A percentile compares a stretch with the other conserved stretches of the same genome.
Evolutionary conservation across 2,888 invertebrate species (phyloP).

Genomic region (Melitaea athalia): DNA sequence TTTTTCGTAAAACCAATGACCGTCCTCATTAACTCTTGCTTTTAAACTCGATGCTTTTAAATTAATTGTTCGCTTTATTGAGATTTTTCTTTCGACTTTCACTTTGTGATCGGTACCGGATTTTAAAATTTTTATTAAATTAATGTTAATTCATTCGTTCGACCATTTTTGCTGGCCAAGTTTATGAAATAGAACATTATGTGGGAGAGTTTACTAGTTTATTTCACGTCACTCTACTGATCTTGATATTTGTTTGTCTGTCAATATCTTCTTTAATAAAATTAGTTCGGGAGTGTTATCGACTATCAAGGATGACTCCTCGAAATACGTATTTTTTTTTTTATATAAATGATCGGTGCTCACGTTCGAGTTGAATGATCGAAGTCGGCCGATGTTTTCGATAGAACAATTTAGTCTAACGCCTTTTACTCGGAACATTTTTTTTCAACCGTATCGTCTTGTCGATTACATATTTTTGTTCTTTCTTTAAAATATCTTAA

Average conservation of each 20-base stretch:
- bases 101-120: constrained; percentile 40
- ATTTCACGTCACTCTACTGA: background rate
- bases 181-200: background rate
- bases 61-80: constrained; percentile 46
- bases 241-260: background rate
- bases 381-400: constrained; percentile 52
- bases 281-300: constrained; percentile 56
- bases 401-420: constrained; percentile 40
- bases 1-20: constrained; percentile 60
- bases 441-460: constrained; percentile 36
- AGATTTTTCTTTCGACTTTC: constrained; percentile 51
- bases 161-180: background rate
- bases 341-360: constrained; percentile 63
- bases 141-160: constrained; percentile 5
- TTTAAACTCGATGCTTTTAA: constrained; percentile 51
- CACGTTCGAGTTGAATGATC: constrained; percentile 76
- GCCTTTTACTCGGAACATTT: constrained; percentile 31
- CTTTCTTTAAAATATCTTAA: constrained; percentile 34
- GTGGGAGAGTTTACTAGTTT: background rate
- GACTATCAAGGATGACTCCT: constrained; percentile 51
- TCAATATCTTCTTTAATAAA: constrained; percentile 20
- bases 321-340: constrained; percentile 51
- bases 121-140: constrained; percentile 10
- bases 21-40: constrained; percentile 61
- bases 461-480: constrained; percentile 40